A percentile compares a stretch with the other conserved stretches of the same genome.
phyloP scores from a whole-genome alignment of 2,113 vertebrate species.

The Campylomormyrus tamandua region DNA sequence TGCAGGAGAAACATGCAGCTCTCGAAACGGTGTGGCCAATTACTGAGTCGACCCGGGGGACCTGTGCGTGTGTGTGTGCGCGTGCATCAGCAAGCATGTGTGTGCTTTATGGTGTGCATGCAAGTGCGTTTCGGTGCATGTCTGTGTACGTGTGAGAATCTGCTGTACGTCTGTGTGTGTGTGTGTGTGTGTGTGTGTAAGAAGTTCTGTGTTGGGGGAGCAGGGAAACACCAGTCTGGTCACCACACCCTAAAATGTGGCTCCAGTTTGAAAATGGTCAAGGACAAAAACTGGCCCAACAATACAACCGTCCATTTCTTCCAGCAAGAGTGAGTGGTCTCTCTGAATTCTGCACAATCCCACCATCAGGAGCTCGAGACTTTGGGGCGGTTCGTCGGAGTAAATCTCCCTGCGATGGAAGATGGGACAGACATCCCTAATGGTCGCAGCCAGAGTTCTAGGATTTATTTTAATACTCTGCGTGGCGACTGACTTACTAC shows the following conservation, averaged over 20 bases:
- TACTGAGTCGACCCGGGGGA: conserved; percentile 40
- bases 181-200: conserved; percentile 7
- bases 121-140: conserved; percentile 10
- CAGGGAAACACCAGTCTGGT: conserved; percentile 24
- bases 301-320: background rate
- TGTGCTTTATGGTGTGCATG: background rate
- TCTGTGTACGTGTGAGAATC: background rate
- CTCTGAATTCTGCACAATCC: conserved; percentile 40
- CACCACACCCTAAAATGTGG: conserved; percentile 11
- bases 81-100: background rate
- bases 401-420: conserved; percentile 64
- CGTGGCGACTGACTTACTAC: conserved; percentile 17
- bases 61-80: conserved; percentile 11
- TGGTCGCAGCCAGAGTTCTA: conserved; percentile 40
- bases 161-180: background rate
- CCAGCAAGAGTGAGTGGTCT: conserved; percentile 1
- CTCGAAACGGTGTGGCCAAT: conserved; percentile 55
- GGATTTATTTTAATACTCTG: conserved; percentile 37
- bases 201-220: too few species aligned
- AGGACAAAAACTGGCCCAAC: background rate
- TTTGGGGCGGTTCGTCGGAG: conserved; percentile 56
- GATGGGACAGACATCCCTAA: conserved; percentile 59
- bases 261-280: background rate
- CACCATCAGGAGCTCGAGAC: conserved; percentile 27
- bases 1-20: conserved; percentile 56